Percentiles rank a stretch among this genome's conserved stretches.
Conservation (phyloP, 2,113 vertebrate species). For the Galeopterus variegatus region DNA sequence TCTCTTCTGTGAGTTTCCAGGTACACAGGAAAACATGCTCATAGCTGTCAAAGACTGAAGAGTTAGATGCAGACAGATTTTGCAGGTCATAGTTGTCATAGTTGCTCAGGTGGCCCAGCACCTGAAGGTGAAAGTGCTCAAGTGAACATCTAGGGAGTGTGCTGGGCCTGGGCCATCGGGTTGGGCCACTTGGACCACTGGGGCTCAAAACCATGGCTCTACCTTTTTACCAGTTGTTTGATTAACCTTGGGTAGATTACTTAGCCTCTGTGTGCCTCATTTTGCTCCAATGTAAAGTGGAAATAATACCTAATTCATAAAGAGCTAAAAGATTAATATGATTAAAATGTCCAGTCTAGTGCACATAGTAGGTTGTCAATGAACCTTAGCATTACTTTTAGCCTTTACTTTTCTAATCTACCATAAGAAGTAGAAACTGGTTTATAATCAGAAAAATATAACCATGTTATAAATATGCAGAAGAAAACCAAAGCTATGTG, state of each 20-base stretch:
- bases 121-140: background rate
- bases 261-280: background rate
- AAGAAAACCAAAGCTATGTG: slow-evolving; percentile 60
- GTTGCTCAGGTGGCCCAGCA: background rate
- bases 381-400: background rate
- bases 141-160: background rate
- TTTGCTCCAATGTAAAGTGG: background rate
- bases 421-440: background rate
- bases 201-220: background rate
- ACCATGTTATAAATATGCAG: slow-evolving; percentile 66
- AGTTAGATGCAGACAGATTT: background rate
- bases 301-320: background rate
- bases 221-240: background rate
- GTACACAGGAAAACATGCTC: background rate
- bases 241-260: background rate
- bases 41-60: background rate
- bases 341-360: background rate
- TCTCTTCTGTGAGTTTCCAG: slow-evolving; percentile 15
- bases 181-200: no score
- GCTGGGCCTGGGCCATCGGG: background rate
- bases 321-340: background rate
- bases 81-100: background rate
- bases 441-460: background rate
- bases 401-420: background rate
- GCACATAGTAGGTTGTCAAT: background rate